Percentiles rank a stretch among this genome's conserved stretches.
These are phyloP conservation scores for Allobates femoralis DNA, from an alignment of 2,797 vertebrate genomes.

Conservation along the genomic window DNA sequence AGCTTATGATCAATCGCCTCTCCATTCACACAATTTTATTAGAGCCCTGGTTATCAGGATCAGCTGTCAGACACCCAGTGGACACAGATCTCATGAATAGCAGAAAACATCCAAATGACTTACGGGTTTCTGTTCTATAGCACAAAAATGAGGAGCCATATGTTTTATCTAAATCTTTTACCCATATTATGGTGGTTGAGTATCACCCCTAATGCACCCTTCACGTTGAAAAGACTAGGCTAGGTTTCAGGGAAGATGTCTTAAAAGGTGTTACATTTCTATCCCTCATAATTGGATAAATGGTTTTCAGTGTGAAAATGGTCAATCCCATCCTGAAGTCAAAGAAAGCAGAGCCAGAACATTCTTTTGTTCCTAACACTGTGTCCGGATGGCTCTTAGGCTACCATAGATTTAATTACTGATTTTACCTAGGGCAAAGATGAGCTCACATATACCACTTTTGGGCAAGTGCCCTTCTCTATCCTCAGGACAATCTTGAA, in stretches of 20 bases:
- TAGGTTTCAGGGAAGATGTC: neutral
- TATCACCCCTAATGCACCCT: neutral
- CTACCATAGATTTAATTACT: constrained; percentile 39
- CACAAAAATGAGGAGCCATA: neutral
- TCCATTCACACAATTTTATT: too few relatives aligned
- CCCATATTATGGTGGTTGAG: neutral
- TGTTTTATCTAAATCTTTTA: neutral
- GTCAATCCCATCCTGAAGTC: constrained; percentile 33
- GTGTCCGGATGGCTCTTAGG: neutral
- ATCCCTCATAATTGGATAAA: constrained; percentile 31
- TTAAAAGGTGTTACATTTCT: constrained; percentile 38
- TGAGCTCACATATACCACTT: constrained; percentile 11
- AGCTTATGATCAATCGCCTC: too few relatives aligned
- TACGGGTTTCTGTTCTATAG: too few relatives aligned
- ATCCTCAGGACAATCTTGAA: neutral
- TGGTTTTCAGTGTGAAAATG: constrained; percentile 9
- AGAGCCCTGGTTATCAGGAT: too few relatives aligned
- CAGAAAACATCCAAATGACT: too few relatives aligned
- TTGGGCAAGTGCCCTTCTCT: neutral
- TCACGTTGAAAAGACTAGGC: neutral
- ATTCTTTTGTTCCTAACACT: constrained; percentile 13
- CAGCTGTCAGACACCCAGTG: too few relatives aligned
- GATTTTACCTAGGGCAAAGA: constrained; percentile 25
- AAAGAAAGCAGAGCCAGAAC: constrained; percentile 1
- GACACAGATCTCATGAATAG: too few relatives aligned